Evolutionary conservation across 2,797 vertebrate species (phyloP).

Genomic region (Darevskia mixta): DNA sequence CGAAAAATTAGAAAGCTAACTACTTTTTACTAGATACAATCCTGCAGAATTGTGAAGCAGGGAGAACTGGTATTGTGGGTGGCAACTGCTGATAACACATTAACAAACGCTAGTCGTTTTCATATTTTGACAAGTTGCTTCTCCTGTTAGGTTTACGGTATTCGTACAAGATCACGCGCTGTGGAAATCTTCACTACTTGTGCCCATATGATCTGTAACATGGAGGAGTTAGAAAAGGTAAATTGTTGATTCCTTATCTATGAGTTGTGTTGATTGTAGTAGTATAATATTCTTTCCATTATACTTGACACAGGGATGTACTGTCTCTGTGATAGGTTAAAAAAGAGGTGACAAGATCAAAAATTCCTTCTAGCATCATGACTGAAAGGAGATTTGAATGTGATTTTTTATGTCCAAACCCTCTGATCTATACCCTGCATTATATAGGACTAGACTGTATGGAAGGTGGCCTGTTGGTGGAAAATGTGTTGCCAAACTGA

Average conservation of each 20-base stretch:
- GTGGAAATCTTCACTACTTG: slow-evolving; percentile 99
- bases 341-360: background rate
- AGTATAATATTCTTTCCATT: background rate
- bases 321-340: background rate
- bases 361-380: background rate
- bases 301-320: too few species aligned
- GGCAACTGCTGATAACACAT: background rate
- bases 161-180: slow-evolving; percentile 94
- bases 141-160: slow-evolving; percentile 89
- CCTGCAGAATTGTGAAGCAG: background rate
- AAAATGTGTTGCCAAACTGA: background rate
- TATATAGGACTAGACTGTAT: background rate
- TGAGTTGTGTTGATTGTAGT: background rate
- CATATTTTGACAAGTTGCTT: background rate
- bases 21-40: background rate
- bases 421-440: background rate
- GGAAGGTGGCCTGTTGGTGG: background rate
- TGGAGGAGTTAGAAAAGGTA: slow-evolving; percentile 97
- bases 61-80: background rate
- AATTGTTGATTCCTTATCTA: slow-evolving; percentile 31
- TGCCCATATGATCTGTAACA: slow-evolving; percentile 98
- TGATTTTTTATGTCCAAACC: background rate
- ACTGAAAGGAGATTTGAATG: background rate
- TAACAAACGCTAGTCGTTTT: background rate
- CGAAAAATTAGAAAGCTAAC: background rate